phyloP scores from a whole-genome alignment of 2,888 invertebrate genomes.

The Aleiodes alternator region DNA sequence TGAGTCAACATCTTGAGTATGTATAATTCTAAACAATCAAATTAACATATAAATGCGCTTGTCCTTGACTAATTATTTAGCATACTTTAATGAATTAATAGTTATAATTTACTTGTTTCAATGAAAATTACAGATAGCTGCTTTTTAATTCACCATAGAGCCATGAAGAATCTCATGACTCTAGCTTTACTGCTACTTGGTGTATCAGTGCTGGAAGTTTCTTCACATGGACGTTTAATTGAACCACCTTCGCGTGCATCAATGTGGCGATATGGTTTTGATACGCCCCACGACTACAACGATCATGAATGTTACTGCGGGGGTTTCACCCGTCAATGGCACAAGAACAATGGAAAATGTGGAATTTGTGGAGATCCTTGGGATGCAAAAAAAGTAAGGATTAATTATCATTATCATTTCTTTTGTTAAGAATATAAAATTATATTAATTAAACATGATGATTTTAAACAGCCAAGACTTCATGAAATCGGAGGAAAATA shows the following conservation, averaged over 20 bases:
- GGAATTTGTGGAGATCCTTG: constrained; percentile 92
- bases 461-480: constrained; percentile 79
- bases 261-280: constrained; percentile 93
- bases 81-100: no score
- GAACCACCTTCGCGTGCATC: constrained; percentile 92
- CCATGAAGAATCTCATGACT: constrained; percentile 53
- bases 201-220: constrained; percentile 67
- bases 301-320: constrained; percentile 93
- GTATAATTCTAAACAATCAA: no score
- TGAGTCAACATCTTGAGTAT: no score
- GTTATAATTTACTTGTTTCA: no score
- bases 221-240: constrained; percentile 84
- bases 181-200: constrained; percentile 46
- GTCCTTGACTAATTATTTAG: no score
- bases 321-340: constrained; percentile 90
- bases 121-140: neutral
- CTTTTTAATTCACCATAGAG: neutral
- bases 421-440: neutral
- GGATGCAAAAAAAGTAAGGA: constrained; percentile 78
- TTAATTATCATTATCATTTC: neutral
- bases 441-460: neutral
- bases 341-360: constrained; percentile 88
- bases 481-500: constrained; percentile 91
- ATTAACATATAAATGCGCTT: no score
- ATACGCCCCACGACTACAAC: constrained; percentile 92